phyloP scores from a whole-genome alignment of 1,140 invertebrate species.

The Adelges cooleyi region DNA sequence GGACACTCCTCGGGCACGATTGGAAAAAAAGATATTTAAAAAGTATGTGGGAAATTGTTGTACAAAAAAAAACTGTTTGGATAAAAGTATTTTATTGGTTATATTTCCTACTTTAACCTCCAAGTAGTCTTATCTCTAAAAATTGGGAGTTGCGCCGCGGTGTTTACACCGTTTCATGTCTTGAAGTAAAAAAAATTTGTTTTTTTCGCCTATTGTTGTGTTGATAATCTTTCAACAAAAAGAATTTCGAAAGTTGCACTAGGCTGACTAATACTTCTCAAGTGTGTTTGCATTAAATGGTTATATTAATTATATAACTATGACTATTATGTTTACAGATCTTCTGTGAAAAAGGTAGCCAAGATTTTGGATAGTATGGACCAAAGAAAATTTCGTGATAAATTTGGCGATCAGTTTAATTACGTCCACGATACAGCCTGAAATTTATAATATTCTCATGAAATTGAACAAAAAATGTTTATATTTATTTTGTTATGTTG shows the following conservation, averaged over 20 bases:
- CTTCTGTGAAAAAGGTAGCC: conserved; percentile 40
- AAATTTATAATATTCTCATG: background rate
- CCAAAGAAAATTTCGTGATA: conserved; percentile 41
- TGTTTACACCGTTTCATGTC: no score
- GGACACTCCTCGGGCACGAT: conserved; percentile 27
- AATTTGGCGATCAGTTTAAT: conserved; percentile 48
- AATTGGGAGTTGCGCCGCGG: no score
- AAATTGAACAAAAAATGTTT: no score
- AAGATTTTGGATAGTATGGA: conserved; percentile 39
- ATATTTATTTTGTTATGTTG: background rate
- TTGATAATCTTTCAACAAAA: no score
- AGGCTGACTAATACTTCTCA: no score
- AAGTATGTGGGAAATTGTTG: conserved; percentile 20
- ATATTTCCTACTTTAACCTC: background rate
- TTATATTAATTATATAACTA: background rate
- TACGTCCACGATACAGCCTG: conserved; percentile 35
- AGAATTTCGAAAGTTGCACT: no score
- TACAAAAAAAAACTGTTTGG: conserved; percentile 18
- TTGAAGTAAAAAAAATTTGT: no score
- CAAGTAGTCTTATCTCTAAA: background rate
- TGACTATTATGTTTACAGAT: conserved; percentile 31
- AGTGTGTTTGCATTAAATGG: no score
- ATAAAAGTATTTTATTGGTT: background rate
- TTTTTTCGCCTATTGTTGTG: background rate
- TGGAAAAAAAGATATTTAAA: conserved; percentile 34